phyloP scores from a whole-genome alignment of 1,140 invertebrate species.

The Heliconius hermathena region DNA sequence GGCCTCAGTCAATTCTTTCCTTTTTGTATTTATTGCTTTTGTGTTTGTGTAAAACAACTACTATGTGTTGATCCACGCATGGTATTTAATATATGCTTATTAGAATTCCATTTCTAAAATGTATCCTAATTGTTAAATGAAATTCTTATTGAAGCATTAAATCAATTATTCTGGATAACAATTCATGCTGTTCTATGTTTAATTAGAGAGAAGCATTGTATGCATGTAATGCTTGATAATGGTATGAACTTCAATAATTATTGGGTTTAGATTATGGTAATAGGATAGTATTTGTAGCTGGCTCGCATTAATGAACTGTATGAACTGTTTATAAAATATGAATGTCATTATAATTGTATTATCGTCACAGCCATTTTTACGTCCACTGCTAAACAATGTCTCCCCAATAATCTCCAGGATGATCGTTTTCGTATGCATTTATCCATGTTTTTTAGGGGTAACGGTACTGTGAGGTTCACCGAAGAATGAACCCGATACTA shows the following conservation, averaged over 20 bases:
- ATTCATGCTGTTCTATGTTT: not conserved
- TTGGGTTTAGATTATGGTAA: not conserved
- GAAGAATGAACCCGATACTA: too few species aligned
- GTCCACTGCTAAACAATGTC: too few species aligned
- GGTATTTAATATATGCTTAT: not conserved
- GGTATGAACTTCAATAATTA: slow-evolving; percentile 1
- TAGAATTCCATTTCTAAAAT: not conserved
- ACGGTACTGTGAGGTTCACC: too few species aligned
- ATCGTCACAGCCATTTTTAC: too few species aligned
- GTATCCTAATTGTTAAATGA: not conserved
- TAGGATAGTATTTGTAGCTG: not conserved
- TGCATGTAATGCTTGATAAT: not conserved
- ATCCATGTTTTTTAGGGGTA: too few species aligned
- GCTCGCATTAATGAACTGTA: not conserved
- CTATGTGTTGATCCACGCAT: not conserved
- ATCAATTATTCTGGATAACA: not conserved
- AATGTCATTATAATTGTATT: too few species aligned
- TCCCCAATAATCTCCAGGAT: too few species aligned
- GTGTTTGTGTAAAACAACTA: too few species aligned
- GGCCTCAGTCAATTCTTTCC: too few species aligned
- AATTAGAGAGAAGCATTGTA: not conserved
- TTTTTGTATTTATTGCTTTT: too few species aligned
- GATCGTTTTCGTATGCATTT: too few species aligned
- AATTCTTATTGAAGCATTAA: not conserved
- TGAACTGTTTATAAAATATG: not conserved